These are phyloP conservation scores for Neuroterus valhalla DNA, from an alignment of 1,140 invertebrate species.

Conservation along the genomic window DNA sequence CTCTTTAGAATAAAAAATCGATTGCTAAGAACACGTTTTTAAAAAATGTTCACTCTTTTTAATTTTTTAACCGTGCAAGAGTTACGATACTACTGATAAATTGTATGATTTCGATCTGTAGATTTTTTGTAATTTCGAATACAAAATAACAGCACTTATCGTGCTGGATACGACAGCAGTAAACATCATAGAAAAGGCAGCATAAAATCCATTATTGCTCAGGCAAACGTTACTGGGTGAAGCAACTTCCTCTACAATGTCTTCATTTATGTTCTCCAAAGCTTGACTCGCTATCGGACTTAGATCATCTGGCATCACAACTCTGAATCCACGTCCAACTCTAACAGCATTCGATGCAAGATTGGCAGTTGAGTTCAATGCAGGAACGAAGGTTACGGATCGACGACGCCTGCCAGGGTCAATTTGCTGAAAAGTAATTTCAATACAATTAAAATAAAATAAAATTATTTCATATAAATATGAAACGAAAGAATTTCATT, in stretches of 20 bases:
- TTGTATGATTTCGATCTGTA: slow-evolving; percentile 55
- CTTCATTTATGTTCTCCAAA: slow-evolving; percentile 60
- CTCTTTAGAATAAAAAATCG: not conserved
- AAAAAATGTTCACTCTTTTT: not conserved
- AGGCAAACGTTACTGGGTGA: slow-evolving; percentile 62
- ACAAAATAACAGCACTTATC: slow-evolving; percentile 62
- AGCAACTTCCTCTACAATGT: slow-evolving; percentile 51
- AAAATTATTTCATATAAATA: too few relatives aligned
- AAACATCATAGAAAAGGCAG: slow-evolving; percentile 63
- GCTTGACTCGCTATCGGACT: slow-evolving; percentile 60
- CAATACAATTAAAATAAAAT: not conserved
- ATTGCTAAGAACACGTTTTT: not conserved
- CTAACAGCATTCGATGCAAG: slow-evolving; percentile 74
- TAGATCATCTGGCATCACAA: slow-evolving; percentile 81
- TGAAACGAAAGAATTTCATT: too few relatives aligned
- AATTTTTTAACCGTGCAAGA: not conserved
- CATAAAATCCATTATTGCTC: slow-evolving; percentile 66
- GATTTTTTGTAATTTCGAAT: slow-evolving; percentile 66
- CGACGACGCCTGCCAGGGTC: slow-evolving; percentile 78
- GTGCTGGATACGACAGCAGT: slow-evolving; percentile 61
- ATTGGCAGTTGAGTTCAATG: slow-evolving; percentile 61
- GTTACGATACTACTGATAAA: slow-evolving; percentile 44
- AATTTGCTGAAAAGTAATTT: slow-evolving; percentile 70
- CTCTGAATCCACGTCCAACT: slow-evolving; percentile 79
- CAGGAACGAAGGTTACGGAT: slow-evolving; percentile 67